These are phyloP conservation scores for Odontamblyopus lacepedii DNA, from an alignment of 2,797 vertebrate species.

Conservation along the genomic window DNA sequence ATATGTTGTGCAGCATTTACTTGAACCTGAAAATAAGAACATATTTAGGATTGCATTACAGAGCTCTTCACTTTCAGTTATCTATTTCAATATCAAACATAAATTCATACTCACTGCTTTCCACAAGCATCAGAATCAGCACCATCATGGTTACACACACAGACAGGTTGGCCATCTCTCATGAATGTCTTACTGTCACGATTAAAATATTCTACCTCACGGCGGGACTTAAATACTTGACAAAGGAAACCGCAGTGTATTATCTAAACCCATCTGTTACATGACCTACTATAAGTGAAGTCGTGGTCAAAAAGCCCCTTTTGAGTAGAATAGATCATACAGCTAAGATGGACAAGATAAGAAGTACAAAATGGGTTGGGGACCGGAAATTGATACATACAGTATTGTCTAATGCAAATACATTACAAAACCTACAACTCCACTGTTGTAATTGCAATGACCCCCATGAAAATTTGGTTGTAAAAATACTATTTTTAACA, in stretches of 20 bases:
- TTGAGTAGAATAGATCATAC: not conserved
- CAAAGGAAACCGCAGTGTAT: not conserved
- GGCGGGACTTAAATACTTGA: slow-evolving; percentile 42
- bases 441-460: not conserved
- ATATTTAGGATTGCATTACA: not conserved
- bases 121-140: slow-evolving; percentile 33
- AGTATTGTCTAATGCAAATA: not conserved
- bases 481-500: not conserved
- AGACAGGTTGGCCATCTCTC: slow-evolving; percentile 43
- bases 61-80: not conserved
- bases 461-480: not conserved
- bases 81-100: not conserved
- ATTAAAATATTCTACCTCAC: not conserved
- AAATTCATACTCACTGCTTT: slow-evolving; percentile 56
- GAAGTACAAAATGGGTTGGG: not conserved
- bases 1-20: slow-evolving; percentile 57
- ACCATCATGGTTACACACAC: slow-evolving; percentile 39
- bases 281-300: not conserved
- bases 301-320: not conserved
- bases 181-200: slow-evolving; percentile 13
- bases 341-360: not conserved
- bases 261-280: not conserved
- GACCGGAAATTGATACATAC: not conserved
- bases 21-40: slow-evolving; percentile 36
- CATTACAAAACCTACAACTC: not conserved